These are phyloP conservation scores for Chaetodon auriga DNA, from an alignment of 2,113 vertebrate genomes.

Conservation along the genomic window DNA sequence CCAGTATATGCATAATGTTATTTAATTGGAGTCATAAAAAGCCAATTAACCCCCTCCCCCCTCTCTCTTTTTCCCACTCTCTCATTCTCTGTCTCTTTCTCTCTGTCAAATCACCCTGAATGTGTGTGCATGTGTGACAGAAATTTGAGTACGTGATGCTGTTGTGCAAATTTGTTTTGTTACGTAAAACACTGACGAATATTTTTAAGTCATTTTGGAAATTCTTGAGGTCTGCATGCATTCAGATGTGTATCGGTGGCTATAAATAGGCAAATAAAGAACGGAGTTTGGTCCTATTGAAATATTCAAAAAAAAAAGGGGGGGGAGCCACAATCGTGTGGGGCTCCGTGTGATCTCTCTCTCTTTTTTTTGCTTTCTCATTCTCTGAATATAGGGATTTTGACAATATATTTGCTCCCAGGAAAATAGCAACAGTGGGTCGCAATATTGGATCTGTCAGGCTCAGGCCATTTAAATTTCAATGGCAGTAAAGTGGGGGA, in stretches of 20 bases:
- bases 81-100: constrained; percentile 60
- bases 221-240: constrained; percentile 10
- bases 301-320: constrained; percentile 51
- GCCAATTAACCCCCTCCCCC: constrained; percentile 84
- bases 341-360: constrained; percentile 47
- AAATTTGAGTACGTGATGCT: constrained; percentile 25
- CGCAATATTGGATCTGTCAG: constrained; percentile 88
- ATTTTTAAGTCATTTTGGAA: constrained; percentile 15
- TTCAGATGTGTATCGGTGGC: constrained; percentile 32
- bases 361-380: constrained; percentile 53
- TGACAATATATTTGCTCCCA: constrained; percentile 84
- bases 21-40: constrained; percentile 90
- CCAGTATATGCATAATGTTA: constrained; percentile 89
- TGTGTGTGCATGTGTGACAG: constrained; percentile 46
- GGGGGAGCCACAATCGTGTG: constrained; percentile 41
- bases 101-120: constrained; percentile 55
- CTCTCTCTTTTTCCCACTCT: constrained; percentile 54
- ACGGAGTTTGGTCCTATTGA: constrained; percentile 42
- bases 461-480: constrained; percentile 87
- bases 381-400: constrained; percentile 79
- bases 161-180: constrained; percentile 16
- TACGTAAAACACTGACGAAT: constrained; percentile 27
- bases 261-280: constrained; percentile 54
- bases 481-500: constrained; percentile 83
- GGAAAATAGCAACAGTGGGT: constrained; percentile 86